phyloP scores from a whole-genome alignment of 2,888 invertebrate genomes.

The Eupithecia exiguata region DNA sequence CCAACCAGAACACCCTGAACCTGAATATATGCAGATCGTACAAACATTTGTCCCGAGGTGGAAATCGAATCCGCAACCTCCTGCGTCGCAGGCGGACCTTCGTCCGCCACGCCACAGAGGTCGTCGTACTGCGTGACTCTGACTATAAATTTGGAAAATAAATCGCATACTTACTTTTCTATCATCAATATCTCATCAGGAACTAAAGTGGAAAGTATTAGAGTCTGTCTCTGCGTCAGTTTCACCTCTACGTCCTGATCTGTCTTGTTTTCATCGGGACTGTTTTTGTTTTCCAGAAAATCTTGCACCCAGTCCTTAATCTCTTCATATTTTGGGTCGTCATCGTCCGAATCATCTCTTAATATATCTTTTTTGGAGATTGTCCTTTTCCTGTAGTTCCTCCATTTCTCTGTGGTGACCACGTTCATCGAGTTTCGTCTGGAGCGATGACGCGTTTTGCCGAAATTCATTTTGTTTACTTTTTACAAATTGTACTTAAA shows the following conservation, averaged over 20 bases:
- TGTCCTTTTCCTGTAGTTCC: constrained; percentile 55
- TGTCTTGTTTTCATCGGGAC: constrained; percentile 55
- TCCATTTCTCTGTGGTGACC: constrained; percentile 69
- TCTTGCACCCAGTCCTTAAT: constrained; percentile 72
- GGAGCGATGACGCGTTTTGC: constrained; percentile 60
- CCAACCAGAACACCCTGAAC: no score
- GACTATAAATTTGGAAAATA: no score
- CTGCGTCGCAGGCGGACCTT: no score
- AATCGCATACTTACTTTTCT: constrained; percentile 69
- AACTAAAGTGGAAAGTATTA: constrained; percentile 80
- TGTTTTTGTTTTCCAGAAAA: constrained; percentile 64
- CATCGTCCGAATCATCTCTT: constrained; percentile 64
- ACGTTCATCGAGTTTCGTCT: constrained; percentile 62
- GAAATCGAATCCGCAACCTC: no score
- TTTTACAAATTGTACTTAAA: constrained; percentile 46
- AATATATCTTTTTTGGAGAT: constrained; percentile 52
- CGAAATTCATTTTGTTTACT: constrained; percentile 68
- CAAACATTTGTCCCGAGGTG: no score
- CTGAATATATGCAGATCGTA: no score
- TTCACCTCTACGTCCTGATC: constrained; percentile 77
- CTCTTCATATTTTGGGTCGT: constrained; percentile 59
- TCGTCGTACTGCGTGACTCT: no score
- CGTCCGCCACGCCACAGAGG: no score
- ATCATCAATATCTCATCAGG: constrained; percentile 82
- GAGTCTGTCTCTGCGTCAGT: constrained; percentile 75